Evolutionary conservation across 2,113 vertebrate genomes (phyloP), one percentile per base, ranked within the genome.

Genomic region (Urocolius indicus): DNA sequence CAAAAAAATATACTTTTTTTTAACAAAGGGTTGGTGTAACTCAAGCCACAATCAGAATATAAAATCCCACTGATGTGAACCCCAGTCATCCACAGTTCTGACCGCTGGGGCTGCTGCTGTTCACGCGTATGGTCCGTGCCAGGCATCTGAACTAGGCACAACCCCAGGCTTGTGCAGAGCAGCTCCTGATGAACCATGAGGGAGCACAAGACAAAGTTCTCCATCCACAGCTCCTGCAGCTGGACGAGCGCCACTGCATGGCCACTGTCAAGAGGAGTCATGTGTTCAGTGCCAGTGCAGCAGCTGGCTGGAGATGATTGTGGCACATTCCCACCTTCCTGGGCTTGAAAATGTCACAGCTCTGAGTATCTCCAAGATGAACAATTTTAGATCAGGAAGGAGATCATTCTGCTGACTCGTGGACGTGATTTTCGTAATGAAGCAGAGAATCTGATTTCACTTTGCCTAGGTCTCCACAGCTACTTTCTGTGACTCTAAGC

Each of bases 371-470:
- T 83, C 82, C 81, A 65, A 43, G 66, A 79, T 0, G 54, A 67
- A 69, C 58, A 10, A 23, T 43, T 62, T 38, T 4, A 72, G 36
- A 87, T 38, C 52, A 68, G 38, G 81, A 6, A 78, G 9, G 4
- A 90, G 72, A 75, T 71, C 11, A 7, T 94, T 95, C 67, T 93
- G 93, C 93, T 97, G 95, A 93, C 82, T 93, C 93, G 92, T 5
- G 52, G 65, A 75, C 61, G 68, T 7, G 72, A 90, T 83, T 77
- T 63, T 74, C 73, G 59, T 38, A n/a, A 46, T 84, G 61, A 34
- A 57, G 52, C 48, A 57, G 52, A 7, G 55, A 77, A 77, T 77
- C 57, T 20, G 21, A 41, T 74, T 91, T 93, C 75, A 11, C 24
- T 83, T 91, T 84, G 55, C 54, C 59, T 62, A 22, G 15, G 7